Base-by-base conservation (phyloP, 2,113 vertebrate genomes). In the Pavo muticus region DNA sequence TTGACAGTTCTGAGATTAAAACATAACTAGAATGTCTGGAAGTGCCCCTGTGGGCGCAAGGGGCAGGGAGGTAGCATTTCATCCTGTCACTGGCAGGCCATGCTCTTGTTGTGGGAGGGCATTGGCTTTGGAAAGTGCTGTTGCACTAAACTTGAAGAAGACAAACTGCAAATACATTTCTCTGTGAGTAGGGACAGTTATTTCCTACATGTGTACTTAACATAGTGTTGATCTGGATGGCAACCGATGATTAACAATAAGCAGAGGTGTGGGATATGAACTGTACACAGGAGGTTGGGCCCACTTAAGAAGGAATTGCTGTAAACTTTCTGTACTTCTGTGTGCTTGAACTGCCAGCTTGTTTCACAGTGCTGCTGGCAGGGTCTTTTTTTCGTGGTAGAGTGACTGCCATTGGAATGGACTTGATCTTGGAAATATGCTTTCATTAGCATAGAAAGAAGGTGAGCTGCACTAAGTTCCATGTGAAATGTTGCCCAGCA, bases 401-500 rank as follows among this genome's bases (percentile, higher is more conserved):
- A 81, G 39, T 37, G 17, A 9, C n/a, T 90, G 61, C 47, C 37
- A 82, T 71, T 85, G 37, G 68, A 40, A 45, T 23, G 18, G 80
- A n/a, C 11, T 75, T 88, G 9, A 92, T 40, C 40, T 69, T 72
- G 48, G 21, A 73, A 89, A 70, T 48, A 47, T 39, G 20, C 54
- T 89, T 88, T 78, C 27, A 12, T 84, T 72, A 93, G 59, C 63
- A 72, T 74, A 84, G 74, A 60, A 90, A 72, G 50, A 44, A 87
- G 68, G 57, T 85, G 80, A 91, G n/a, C 57, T 78, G 52, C 60
- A 67, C 85, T 18, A 39, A 88, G 44, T 40, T 85, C 29, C 47
- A 17, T 0, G 5, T 75, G 78, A 59, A 84, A 40, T 14, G 2
- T 60, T 84, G 44, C 24, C 39, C 30, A 84, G 42, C 35, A 30